Base-by-base conservation (phyloP, 1,140 invertebrate genomes). In the Tribolium castaneum region DNA sequence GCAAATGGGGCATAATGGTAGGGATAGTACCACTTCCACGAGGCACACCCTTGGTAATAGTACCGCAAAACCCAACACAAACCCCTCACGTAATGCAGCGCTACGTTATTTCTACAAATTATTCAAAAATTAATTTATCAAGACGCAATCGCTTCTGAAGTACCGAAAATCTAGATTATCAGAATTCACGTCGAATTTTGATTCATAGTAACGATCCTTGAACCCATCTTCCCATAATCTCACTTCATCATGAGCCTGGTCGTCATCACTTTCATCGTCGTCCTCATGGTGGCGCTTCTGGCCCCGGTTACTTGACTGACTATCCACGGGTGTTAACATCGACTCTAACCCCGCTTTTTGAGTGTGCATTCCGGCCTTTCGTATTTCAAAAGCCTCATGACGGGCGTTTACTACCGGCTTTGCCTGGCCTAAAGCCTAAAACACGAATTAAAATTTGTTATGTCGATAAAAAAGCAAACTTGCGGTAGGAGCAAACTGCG, bases 1-100 rank as follows among this genome's bases (percentile, higher is more conserved):
- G 99, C 98, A 90, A 99, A 99, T n/a, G 98, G 98, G 1, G 99
- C 98, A 90, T 99, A 99, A 88, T 99, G 98, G 87, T 98, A 99
- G 0, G 99, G 99, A 88, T 97, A 99, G 89, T 99, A 99, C 99
- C 99, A 99, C 87, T 98, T 97, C 99, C 99, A 99, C 1, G 97
- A 99, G 14, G 97, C 95, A 89, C 98, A 99, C 51, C 99, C 99
- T 92, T 99, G 98, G 89, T 99, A 99, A 88, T 99, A 99, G 88
- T 99, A 99, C 76, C 94, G 92, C 10, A 99, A 88, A 5, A 99
- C 98, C 99, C 99, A 99, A 88, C 97, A 99, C 6, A 99, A 89
- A 0, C 99, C 99, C 52, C 93, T 90, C 0, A 98, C 96, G 88
- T 99, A 99, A 86, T 99, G 96, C 70, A 94, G 89, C 5, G 96